phyloP scores from a whole-genome alignment of 2,888 invertebrate species.

The Unio delphinus region DNA sequence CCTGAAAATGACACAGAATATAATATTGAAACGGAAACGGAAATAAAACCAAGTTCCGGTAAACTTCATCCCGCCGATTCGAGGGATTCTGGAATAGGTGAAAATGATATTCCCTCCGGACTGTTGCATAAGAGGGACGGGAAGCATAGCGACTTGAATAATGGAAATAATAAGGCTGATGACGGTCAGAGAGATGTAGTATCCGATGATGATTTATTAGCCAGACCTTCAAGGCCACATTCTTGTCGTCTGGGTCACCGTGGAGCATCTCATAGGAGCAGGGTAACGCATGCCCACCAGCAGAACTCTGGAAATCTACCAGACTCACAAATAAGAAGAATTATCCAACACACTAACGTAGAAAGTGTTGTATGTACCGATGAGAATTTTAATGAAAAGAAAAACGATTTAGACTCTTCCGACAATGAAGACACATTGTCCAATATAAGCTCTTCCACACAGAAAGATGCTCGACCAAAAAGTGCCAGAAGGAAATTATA shows the following conservation, averaged over 20 bases:
- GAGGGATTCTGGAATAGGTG: conserved; percentile 48
- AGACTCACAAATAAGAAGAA: conserved; percentile 32
- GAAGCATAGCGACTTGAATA: conserved; percentile 20
- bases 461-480: conserved; percentile 19
- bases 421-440: conserved; percentile 29
- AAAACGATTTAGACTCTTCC: conserved; percentile 14
- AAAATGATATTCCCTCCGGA: conserved; percentile 44
- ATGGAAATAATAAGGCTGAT: conserved; percentile 17
- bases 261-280: conserved; percentile 16
- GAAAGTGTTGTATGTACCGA: conserved; percentile 5
- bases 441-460: conserved; percentile 24
- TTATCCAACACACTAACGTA: conserved; percentile 25
- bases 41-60: conserved; percentile 28
- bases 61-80: conserved; percentile 48
- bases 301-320: conserved; percentile 16
- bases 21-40: conserved; percentile 24
- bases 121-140: conserved; percentile 19
- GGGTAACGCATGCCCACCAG: conserved; percentile 7
- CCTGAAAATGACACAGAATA: conserved; percentile 32
- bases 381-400: conserved; percentile 6
- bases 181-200: conserved; percentile 11
- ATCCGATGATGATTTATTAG: conserved; percentile 12
- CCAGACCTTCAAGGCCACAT: conserved; percentile 37
- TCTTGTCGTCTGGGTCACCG: conserved; percentile 48
- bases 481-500: conserved; percentile 16